Evolutionary conservation across 2,888 invertebrate genomes (phyloP), one percentile per base, ranked within the genome.

Genomic region (Scaptomyza cyrtandrae): DNA sequence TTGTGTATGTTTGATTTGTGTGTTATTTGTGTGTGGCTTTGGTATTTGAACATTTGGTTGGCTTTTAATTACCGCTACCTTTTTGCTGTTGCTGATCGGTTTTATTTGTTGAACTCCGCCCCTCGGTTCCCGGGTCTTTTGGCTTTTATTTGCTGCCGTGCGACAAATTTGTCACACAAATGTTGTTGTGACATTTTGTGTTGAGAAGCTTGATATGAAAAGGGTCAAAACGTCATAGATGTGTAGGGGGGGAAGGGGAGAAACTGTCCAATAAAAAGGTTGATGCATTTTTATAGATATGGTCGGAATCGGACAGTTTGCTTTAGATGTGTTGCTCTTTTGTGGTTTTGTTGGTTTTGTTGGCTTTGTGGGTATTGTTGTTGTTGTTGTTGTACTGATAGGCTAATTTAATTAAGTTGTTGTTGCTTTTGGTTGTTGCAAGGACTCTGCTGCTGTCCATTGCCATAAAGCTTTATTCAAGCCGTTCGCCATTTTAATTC

Each of bases 401-500:
- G 76, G 79, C 86, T 87, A 83, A 83, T 83, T 83, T 70, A 83
- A 83, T 83, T 87, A 83, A 83, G 70, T 80, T 52, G 60, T 37
- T 50, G 50, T 35, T 43, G 33, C 1, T 29, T 54, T 27, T 39
- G 54, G 43, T 10, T 33, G 63, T 41, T 67, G 62, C 39, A 55
- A 44, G 39, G 9, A 31, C 33, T 16, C 6, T 10, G 19, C 6
- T 10, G 19, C 52, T 77, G 72, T 75, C 70, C 74, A 65, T 69
- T 74, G 67, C 84, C 78, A 89, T 89, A 82, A 80, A 82, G 80
- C 80, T 86, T 87, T 89, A 88, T 90, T 90, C 90, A 88, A 82
- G 86, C 86, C 86, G 88, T 81, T 80, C 84, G 89, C 86, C 80
- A 86, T 86, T 88, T 90, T 89, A 89, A 89, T 89, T 90, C 86